Evolutionary conservation across 1,140 invertebrate species (phyloP), one percentile per base, ranked within the genome.

Genomic region (Cydia splendana): DNA sequence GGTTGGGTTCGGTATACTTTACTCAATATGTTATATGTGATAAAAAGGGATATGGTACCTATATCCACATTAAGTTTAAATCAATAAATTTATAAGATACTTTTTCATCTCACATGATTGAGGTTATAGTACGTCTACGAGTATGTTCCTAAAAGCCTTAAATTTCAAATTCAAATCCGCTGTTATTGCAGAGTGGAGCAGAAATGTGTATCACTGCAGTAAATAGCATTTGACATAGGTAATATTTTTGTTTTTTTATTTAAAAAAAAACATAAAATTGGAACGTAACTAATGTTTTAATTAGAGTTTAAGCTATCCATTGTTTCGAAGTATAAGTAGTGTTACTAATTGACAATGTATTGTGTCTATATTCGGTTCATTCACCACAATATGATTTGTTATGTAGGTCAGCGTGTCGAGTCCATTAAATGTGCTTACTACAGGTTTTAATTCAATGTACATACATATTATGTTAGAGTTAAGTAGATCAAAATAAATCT

Each of bases 1-100:
- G 6, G 28, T 34, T 34, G 65, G 67, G 67, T 71, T 71, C 67
- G 9, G 67, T 71, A 71, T 38, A 71, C 2, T 24, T 24, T 12
- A 57, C n/a, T 20, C 12, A 48, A 4, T 48, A 42, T 38, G 6
- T 38, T 38, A 38, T 30, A 30, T 45, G 42, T 45, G 42, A 12
- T 45, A 12, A 45, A 45, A 12, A 45, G 42, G 24, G 24, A 24
- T 24, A 24, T 24, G 24, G 9, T 42, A 42, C 15, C 12, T 24
- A 24, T 24, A 24, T 2, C 24, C 2, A 24, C 24, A n/a, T n/a
- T n/a, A n/a, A n/a, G 1, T 30, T 4, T 30, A 51, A n/a, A 51
- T 42, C 38, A 42, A 42, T 42, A 10, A 42, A 10, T 42, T 7
- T 10, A 42, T 42, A 42, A 42, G 9, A 2, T 42, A 42, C 38